phyloP scores from a whole-genome alignment of 1,140 invertebrate genomes.

The Ctenoplectra terminalis region DNA sequence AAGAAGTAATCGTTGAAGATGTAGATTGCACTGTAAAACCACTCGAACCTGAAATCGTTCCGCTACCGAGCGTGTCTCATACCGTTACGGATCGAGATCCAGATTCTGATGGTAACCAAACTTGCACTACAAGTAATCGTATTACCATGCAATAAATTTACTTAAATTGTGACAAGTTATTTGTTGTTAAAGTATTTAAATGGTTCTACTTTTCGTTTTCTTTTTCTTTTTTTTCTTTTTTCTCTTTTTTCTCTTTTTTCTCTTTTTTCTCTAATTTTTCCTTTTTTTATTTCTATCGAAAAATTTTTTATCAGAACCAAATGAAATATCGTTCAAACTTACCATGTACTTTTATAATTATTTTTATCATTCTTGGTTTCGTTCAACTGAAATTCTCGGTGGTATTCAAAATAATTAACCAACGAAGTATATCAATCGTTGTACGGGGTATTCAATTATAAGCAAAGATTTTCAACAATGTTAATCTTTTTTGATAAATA shows the following conservation, averaged over 20 bases:
- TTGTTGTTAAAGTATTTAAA: constrained; percentile 25
- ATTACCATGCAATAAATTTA: constrained; percentile 54
- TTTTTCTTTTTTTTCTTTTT: not conserved
- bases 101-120: constrained; percentile 81
- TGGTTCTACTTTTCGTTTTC: not conserved
- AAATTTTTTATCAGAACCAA: not conserved
- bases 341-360: not conserved
- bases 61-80: constrained; percentile 58
- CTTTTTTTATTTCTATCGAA: not conserved
- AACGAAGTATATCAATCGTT: not conserved
- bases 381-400: not conserved
- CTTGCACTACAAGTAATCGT: constrained; percentile 76
- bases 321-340: not conserved
- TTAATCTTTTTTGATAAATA: constrained; percentile 21
- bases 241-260: not conserved
- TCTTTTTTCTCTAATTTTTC: not conserved
- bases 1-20: constrained; percentile 83
- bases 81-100: constrained; percentile 73
- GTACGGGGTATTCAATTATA: not conserved
- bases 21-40: constrained; percentile 73
- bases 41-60: constrained; percentile 75
- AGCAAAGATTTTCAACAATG: constrained; percentile 3
- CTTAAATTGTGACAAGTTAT: constrained; percentile 28
- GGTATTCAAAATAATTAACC: not conserved
- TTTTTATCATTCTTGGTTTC: not conserved